Evolutionary conservation across 2,888 invertebrate species (phyloP).

Genomic region (Agrotis exclamationis): DNA sequence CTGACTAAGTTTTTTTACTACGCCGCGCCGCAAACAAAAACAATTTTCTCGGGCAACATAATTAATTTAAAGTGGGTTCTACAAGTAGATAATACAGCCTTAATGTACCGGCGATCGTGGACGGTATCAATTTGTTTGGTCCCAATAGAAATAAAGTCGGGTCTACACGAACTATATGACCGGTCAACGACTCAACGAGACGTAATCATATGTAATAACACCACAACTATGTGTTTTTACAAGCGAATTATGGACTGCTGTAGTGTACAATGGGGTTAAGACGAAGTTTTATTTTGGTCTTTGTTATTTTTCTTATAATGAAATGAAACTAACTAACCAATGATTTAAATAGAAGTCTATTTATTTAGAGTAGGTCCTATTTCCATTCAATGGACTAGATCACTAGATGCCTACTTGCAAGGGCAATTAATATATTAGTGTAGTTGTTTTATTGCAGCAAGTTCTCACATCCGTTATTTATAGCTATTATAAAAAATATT

Average conservation of each 20-base stretch:
- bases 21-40: slow-evolving; percentile 40
- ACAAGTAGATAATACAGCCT: slow-evolving; percentile 64
- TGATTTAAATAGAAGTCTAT: background rate
- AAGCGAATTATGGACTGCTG: slow-evolving; percentile 66
- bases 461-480: slow-evolving; percentile 46
- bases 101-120: slow-evolving; percentile 52
- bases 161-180: slow-evolving; percentile 68
- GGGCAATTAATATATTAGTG: slow-evolving; percentile 16
- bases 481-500: slow-evolving; percentile 30
- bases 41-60: slow-evolving; percentile 57
- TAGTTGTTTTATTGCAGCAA: slow-evolving; percentile 27
- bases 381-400: background rate
- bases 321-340: too few relatives aligned
- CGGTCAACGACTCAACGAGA: slow-evolving; percentile 79
- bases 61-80: slow-evolving; percentile 68
- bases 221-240: slow-evolving; percentile 67
- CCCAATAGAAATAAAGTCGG: slow-evolving; percentile 57
- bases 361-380: background rate
- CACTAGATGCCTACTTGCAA: background rate
- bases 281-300: slow-evolving; percentile 27
- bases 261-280: slow-evolving; percentile 55
- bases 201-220: slow-evolving; percentile 76
- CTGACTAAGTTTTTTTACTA: slow-evolving; percentile 38
- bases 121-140: slow-evolving; percentile 67
- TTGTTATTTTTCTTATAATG: background rate